Evolutionary conservation across 2,888 invertebrate species (phyloP), one percentile per base, ranked within the genome.

Genomic region (Drepanosiphum platanoidis): DNA sequence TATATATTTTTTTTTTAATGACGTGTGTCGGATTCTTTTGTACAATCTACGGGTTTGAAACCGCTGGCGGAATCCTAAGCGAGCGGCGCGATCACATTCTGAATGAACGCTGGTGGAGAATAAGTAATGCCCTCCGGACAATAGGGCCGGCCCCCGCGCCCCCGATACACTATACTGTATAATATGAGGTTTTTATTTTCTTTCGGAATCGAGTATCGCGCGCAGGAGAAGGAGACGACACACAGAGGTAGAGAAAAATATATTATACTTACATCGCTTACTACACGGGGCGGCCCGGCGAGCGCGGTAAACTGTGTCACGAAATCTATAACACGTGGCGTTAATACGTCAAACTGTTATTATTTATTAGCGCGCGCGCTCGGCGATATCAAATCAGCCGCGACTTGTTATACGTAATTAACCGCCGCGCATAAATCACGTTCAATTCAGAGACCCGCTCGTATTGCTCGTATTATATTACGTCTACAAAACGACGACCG

Each of bases 61-160:
- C 52, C 39, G 58, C 39, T 58, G 22, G 77, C 39, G 36, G 84
- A 84, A 84, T 84, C 39, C 32, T 70, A 84, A 84, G 72, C 77
- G n/a, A 68, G 39, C 52, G 32, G 58, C 36, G 9, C 42, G 71
- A 77, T 58, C 75, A 39, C 34, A 70, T 30, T 68, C 75, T 39
- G 75, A 75, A 77, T 64, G 84, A 58, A 58, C 75, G 68, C 66
- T 84, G 52, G 84, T 84, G 68, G 30, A 77, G 84, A 84, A 84
- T 84, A 68, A 84, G 68, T 84, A 84, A 84, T 84, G 68, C 36
- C 36, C 30, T 77, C 32, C 58, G 30, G 75, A 84, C 84, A 84
- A 84, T 84, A 84, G 46, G 42, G 39, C 22, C n/a, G n/a, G n/a
- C n/a, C n/a, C n/a, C n/a, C n/a, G n/a, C n/a, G n/a, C n/a, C n/a